These are phyloP conservation scores for Antennarius striatus DNA, from an alignment of 2,113 vertebrate species.

Conservation along the genomic window DNA sequence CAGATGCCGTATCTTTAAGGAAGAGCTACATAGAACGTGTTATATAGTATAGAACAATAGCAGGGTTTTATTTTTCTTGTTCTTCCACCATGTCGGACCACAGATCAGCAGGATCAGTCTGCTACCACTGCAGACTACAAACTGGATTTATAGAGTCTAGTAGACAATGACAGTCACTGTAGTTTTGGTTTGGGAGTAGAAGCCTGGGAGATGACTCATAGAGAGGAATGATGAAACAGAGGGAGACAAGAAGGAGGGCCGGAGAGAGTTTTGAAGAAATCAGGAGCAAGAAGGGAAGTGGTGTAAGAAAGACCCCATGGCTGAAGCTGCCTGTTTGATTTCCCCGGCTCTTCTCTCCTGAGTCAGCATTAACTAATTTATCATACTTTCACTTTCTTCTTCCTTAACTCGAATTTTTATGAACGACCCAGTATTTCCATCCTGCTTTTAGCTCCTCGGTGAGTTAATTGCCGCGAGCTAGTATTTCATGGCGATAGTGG, in stretches of 20 bases:
- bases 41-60: constrained; percentile 29
- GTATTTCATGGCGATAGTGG: constrained; percentile 26
- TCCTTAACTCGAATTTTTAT: constrained; percentile 26
- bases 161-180: constrained; percentile 78
- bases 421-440: constrained; percentile 22
- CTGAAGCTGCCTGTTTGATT: constrained; percentile 62
- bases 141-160: constrained; percentile 37
- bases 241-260: constrained; percentile 27
- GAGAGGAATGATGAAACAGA: constrained; percentile 63
- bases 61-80: background rate
- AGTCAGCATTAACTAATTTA: constrained; percentile 50
- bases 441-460: constrained; percentile 17
- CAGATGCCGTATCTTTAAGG: constrained; percentile 48
- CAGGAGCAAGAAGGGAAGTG: constrained; percentile 49
- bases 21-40: constrained; percentile 64
- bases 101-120: constrained; percentile 16
- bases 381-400: constrained; percentile 22
- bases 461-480: constrained; percentile 29
- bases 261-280: constrained; percentile 48
- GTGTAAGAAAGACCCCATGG: constrained; percentile 51
- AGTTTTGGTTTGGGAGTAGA: constrained; percentile 65
- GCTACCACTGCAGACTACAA: constrained; percentile 28
- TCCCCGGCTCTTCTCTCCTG: constrained; percentile 33
- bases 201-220: constrained; percentile 75
- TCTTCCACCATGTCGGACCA: constrained; percentile 3